phyloP scores from a whole-genome alignment of 1,140 invertebrate species.

The Drosophila nikananu region DNA sequence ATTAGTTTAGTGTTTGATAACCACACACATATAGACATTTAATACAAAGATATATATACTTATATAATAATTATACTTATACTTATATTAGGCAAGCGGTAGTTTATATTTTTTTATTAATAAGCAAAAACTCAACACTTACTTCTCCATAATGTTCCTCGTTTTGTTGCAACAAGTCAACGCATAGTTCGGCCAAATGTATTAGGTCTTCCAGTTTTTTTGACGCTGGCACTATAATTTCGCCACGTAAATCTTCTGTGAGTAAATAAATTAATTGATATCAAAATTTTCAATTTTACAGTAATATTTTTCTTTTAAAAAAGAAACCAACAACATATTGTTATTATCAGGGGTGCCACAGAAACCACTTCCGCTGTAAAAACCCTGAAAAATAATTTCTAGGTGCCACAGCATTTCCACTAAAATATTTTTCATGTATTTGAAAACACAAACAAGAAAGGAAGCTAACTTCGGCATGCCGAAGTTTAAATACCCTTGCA shows the following conservation, averaged over 20 bases:
- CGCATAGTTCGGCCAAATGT: constrained; percentile 98
- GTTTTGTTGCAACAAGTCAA: constrained; percentile 99
- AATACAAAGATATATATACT: not conserved
- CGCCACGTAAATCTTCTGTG: constrained; percentile 93
- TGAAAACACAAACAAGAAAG: too few species aligned
- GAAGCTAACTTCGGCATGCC: too few species aligned
- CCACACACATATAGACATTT: constrained; percentile 2
- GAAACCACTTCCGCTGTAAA: too few species aligned
- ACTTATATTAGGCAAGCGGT: constrained; percentile 14
- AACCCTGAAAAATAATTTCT: too few species aligned
- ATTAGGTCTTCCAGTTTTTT: constrained; percentile 98
- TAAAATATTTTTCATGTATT: too few species aligned
- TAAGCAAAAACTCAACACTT: constrained; percentile 75
- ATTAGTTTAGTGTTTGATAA: not conserved
- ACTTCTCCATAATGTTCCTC: constrained; percentile 99
- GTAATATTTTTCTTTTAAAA: not conserved
- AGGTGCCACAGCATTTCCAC: too few species aligned
- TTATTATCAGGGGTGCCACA: too few species aligned
- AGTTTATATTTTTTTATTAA: constrained; percentile 3
- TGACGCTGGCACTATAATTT: constrained; percentile 92
- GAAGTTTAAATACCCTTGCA: too few species aligned
- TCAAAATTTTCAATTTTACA: not conserved
- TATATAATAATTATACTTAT: not conserved
- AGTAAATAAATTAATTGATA: not conserved
- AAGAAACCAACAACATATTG: too few species aligned